Evolutionary conservation across 2,888 invertebrate genomes (phyloP).

Genomic region (Furcula furcula): DNA sequence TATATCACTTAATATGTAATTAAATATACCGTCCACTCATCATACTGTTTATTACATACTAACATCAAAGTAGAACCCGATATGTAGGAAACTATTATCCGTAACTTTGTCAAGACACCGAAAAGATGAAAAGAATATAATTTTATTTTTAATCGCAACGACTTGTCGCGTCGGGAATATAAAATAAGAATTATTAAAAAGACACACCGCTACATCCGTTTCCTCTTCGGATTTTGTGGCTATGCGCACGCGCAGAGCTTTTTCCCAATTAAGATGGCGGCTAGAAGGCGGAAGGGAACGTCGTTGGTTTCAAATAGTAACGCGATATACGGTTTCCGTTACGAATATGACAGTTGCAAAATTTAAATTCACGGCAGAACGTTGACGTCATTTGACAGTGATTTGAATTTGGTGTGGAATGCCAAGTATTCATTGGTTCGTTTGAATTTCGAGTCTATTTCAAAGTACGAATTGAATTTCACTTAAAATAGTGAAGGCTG

Average conservation of each 20-base stretch:
- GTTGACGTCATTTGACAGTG: conserved; percentile 21
- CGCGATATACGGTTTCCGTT: conserved; percentile 29
- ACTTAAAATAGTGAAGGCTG: no score
- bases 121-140: conserved; percentile 60
- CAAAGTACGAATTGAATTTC: no score
- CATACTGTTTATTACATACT: conserved; percentile 38
- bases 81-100: conserved; percentile 52
- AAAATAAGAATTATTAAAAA: conserved; percentile 72
- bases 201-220: conserved; percentile 71
- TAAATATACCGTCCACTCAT: conserved; percentile 21
- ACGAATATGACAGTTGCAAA: conserved; percentile 33
- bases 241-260: conserved; percentile 32
- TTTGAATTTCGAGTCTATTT: conserved; percentile 1
- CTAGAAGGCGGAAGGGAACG: conserved; percentile 37
- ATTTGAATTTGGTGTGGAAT: conserved; percentile 14
- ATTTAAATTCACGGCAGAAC: conserved; percentile 27
- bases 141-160: conserved; percentile 67
- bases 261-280: conserved; percentile 48
- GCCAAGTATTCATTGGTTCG: background rate
- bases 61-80: conserved; percentile 56
- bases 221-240: conserved; percentile 56
- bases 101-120: conserved; percentile 38
- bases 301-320: conserved; percentile 27
- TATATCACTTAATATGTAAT: conserved; percentile 28
- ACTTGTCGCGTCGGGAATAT: conserved; percentile 58